Percentiles rank a stretch among this genome's conserved stretches.
These are phyloP conservation scores for Baryphthengus martii DNA, from an alignment of 2,113 vertebrate species.

Conservation along the genomic window DNA sequence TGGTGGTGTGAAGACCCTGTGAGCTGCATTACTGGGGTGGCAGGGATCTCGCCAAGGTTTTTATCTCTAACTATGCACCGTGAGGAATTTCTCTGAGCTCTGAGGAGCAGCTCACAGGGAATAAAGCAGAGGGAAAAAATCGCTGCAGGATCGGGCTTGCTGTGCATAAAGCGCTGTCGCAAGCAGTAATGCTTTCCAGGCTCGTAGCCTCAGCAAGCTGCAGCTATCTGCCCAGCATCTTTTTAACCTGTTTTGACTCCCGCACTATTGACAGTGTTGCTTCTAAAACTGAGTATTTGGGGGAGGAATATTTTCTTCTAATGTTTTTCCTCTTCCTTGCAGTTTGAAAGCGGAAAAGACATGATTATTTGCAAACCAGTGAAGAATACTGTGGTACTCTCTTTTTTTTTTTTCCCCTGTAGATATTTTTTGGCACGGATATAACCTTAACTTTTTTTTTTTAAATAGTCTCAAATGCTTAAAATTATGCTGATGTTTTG, in stretches of 20 bases:
- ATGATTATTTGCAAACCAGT: neutral
- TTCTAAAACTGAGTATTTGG: fast-evolving
- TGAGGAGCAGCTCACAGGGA: neutral
- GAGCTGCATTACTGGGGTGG: neutral
- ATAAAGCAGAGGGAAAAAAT: fast-evolving
- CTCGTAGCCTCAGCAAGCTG: neutral
- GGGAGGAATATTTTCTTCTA: neutral
- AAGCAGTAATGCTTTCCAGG: neutral
- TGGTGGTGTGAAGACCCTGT: fast-evolving
- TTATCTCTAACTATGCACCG: fast-evolving
- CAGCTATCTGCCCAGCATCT: neutral
- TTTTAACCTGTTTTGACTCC: neutral
- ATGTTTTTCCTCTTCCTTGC: neutral
- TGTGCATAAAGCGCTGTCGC: neutral
- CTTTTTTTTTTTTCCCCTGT: neutral
- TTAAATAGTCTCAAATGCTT: neutral
- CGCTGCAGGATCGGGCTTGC: neutral
- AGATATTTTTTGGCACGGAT: neutral
- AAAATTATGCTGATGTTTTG: neutral
- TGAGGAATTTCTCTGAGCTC: neutral
- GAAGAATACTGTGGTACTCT: neutral
- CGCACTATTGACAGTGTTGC: fast-evolving
- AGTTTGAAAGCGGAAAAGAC: neutral
- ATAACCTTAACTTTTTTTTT: neutral
- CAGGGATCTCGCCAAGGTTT: neutral